phyloP scores from a whole-genome alignment of 2,888 invertebrate genomes.

The Calameuta filiformis region DNA sequence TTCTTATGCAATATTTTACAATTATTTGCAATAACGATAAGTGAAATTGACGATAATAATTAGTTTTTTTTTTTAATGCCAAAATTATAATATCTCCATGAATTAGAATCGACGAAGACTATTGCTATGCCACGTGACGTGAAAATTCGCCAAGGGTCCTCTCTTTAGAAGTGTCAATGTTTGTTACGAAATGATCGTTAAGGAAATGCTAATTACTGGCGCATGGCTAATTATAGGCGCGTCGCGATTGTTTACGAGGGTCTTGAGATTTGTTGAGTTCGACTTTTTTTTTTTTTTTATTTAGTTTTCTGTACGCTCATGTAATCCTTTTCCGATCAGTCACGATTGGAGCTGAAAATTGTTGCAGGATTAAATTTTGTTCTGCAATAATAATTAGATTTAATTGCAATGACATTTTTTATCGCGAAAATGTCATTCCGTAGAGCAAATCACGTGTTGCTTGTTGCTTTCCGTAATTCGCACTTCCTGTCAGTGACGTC shows the following conservation, averaged over 20 bases:
- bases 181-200: not conserved
- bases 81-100: no score
- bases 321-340: not conserved
- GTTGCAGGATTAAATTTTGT: not conserved
- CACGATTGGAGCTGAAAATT: not conserved
- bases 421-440: not conserved
- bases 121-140: no score
- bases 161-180: no score
- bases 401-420: not conserved
- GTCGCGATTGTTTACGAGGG: not conserved
- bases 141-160: no score
- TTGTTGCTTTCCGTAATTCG: not conserved
- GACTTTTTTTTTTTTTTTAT: no score
- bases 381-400: not conserved
- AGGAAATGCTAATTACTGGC: not conserved
- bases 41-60: no score
- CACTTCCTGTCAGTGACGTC: not conserved
- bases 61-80: no score
- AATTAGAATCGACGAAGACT: no score
- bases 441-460: no score
- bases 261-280: no score
- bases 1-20: not conserved
- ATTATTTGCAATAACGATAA: no score
- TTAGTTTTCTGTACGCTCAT: no score
- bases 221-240: not conserved